Percentiles rank a stretch among this genome's conserved stretches.
These are phyloP conservation scores for Neopipo cinnamomea DNA, from an alignment of 2,113 vertebrate species.

Conservation along the genomic window DNA sequence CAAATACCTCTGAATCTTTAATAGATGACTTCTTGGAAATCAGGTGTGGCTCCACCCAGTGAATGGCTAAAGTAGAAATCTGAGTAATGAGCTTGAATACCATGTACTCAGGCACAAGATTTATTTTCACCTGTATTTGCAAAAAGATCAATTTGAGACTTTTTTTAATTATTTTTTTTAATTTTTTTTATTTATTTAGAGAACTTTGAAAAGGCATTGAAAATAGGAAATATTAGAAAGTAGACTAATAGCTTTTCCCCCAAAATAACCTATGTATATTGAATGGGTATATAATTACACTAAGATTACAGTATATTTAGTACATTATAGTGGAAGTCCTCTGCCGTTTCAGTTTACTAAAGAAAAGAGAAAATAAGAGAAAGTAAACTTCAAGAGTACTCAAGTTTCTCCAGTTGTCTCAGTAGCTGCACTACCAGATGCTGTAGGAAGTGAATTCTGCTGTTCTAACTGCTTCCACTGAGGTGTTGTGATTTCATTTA, in stretches of 20 bases:
- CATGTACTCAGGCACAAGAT: not conserved
- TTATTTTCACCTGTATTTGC: not conserved
- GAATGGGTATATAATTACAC: not conserved
- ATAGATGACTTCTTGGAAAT: not conserved
- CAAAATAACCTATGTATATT: not conserved
- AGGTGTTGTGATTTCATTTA: not conserved
- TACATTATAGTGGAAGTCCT: not conserved
- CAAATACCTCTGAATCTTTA: not conserved
- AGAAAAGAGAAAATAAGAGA: not conserved
- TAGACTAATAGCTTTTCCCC: not conserved
- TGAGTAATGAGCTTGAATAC: not conserved
- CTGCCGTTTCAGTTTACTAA: not conserved
- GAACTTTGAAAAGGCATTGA: not conserved
- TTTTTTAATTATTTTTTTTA: not conserved
- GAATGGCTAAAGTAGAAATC: not conserved
- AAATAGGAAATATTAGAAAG: not conserved
- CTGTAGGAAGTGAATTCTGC: too few species aligned
- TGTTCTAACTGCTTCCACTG: not conserved
- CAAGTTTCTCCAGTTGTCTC: not conserved
- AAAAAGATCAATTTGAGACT: not conserved
- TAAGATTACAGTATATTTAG: not conserved
- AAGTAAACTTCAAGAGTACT: not conserved
- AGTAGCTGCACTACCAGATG: too few species aligned
- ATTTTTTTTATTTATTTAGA: not conserved
- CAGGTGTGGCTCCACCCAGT: not conserved